phyloP scores from a whole-genome alignment of 1,140 invertebrate species.

The Saxidomus purpurata region DNA sequence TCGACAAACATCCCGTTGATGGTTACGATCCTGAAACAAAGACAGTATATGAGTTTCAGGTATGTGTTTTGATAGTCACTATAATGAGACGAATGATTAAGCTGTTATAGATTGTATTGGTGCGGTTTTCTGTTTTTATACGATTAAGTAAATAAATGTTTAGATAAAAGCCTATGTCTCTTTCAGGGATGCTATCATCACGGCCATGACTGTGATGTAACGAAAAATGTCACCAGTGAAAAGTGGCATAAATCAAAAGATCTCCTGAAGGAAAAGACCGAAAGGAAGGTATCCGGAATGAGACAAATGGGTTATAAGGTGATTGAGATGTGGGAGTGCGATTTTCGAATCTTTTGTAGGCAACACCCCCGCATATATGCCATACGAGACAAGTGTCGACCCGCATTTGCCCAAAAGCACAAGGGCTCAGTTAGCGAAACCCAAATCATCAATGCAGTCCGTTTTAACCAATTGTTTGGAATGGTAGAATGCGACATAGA shows the following conservation, averaged over 20 bases:
- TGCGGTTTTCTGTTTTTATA: not conserved
- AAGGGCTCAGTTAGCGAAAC: not conserved
- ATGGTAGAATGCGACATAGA: constrained; percentile 65
- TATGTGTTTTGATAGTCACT: too few relatives aligned
- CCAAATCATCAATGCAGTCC: constrained; percentile 22
- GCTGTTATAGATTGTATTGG: too few relatives aligned
- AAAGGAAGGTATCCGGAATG: not conserved
- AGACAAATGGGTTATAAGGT: constrained; percentile 44
- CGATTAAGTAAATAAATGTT: too few relatives aligned
- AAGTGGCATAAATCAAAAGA: constrained; percentile 10
- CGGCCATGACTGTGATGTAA: constrained; percentile 3
- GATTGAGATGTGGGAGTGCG: constrained; percentile 48
- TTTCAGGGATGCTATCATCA: not conserved
- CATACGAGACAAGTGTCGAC: constrained; percentile 18
- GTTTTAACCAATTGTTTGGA: constrained; percentile 42
- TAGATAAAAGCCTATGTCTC: too few relatives aligned
- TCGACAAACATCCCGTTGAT: constrained; percentile 42
- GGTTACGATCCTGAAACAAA: not conserved
- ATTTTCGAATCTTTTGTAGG: constrained; percentile 17
- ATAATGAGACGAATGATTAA: too few relatives aligned
- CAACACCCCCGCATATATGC: not conserved
- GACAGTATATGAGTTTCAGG: constrained; percentile 52
- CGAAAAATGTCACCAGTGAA: constrained; percentile 38
- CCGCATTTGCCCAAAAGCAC: constrained; percentile 23
- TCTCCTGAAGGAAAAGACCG: constrained; percentile 35